Evolutionary conservation across 2,888 invertebrate species (phyloP).

Genomic region (Tribolium freemani): DNA sequence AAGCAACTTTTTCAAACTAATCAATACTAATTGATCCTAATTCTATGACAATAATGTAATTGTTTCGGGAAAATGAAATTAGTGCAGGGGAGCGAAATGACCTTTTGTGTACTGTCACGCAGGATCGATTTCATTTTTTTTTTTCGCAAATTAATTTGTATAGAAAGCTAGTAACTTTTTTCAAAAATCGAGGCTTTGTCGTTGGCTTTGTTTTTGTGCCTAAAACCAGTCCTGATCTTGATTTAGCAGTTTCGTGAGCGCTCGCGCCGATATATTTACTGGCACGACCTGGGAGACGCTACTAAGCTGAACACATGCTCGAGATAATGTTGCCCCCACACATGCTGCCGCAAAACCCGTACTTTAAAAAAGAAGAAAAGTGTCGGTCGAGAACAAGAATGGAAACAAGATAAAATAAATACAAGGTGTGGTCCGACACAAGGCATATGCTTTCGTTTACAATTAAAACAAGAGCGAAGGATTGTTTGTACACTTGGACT

Average conservation of each 20-base stretch:
- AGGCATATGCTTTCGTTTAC: conserved; percentile 53
- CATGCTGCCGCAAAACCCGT: conserved; percentile 51
- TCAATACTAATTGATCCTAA: neutral
- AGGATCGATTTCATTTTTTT: neutral
- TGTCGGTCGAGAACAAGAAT: conserved; percentile 56
- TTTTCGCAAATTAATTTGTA: no score
- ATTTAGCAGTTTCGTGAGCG: conserved; percentile 4
- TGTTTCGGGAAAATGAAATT: neutral
- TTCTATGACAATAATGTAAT: neutral
- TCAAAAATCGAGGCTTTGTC: neutral
- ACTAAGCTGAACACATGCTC: conserved; percentile 56
- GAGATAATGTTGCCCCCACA: conserved; percentile 59
- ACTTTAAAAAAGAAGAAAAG: conserved; percentile 52
- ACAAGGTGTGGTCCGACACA: conserved; percentile 57
- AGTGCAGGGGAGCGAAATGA: neutral
- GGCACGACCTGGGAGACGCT: conserved; percentile 53
- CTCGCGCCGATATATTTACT: conserved; percentile 24
- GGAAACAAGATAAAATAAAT: conserved; percentile 62
- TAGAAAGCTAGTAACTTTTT: no score
- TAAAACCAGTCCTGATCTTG: conserved; percentile 3
- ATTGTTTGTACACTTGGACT: conserved; percentile 47
- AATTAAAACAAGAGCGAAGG: conserved; percentile 53
- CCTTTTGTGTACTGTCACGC: neutral
- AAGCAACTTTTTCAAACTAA: neutral
- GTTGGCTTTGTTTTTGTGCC: neutral